A percentile compares a stretch with the other conserved stretches of the same genome.
Conservation (phyloP, 1,140 invertebrate genomes). For the Popillia japonica region DNA sequence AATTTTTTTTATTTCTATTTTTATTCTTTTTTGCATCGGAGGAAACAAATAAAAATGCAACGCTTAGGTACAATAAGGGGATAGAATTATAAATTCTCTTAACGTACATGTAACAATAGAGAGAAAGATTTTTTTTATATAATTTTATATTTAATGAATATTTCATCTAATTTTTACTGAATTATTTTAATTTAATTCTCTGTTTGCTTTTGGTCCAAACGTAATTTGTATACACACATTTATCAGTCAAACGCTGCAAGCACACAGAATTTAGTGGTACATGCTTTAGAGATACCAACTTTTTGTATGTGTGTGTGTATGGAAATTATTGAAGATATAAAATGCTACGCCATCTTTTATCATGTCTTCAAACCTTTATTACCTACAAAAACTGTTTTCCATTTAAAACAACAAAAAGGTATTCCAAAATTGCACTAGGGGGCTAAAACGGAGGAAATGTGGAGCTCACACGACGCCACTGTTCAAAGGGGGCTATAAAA, state of each 20-base stretch:
- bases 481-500: too few relatives aligned
- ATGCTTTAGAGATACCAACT: too few relatives aligned
- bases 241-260: too few relatives aligned
- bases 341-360: too few relatives aligned
- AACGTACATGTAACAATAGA: background rate
- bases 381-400: too few relatives aligned
- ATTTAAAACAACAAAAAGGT: too few relatives aligned
- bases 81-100: background rate
- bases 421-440: too few relatives aligned
- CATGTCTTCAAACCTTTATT: too few relatives aligned
- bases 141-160: background rate
- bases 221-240: background rate
- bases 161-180: slow-evolving; percentile 13
- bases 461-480: too few relatives aligned
- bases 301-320: too few relatives aligned
- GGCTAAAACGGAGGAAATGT: too few relatives aligned
- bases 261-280: too few relatives aligned
- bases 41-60: background rate
- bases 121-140: background rate
- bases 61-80: background rate
- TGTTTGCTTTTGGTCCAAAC: background rate
- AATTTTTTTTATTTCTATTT: background rate
- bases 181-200: background rate
- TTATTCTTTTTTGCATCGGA: background rate
- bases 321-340: background rate